A percentile compares a stretch with the other conserved stretches of the same genome.
These are phyloP conservation scores for Helicoverpa zea DNA, from an alignment of 1,140 invertebrate species.

Conservation along the genomic window DNA sequence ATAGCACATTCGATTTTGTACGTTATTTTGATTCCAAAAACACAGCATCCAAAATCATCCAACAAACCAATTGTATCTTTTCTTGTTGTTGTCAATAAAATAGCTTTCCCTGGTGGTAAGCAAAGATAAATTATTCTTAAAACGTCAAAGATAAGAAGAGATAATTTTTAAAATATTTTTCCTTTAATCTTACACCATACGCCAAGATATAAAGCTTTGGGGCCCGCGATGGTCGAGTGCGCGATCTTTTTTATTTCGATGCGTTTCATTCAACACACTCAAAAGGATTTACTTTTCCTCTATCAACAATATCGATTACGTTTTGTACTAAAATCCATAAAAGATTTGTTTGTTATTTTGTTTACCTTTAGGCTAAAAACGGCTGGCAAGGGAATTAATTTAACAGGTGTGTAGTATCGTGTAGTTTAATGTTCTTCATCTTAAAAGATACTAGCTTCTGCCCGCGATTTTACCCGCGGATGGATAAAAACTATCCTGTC, in stretches of 20 bases:
- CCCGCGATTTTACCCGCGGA: too few relatives aligned
- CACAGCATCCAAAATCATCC: too few relatives aligned
- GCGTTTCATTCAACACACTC: constrained; percentile 40
- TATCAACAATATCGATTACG: constrained; percentile 28
- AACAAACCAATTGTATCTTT: too few relatives aligned
- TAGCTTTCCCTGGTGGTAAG: background rate
- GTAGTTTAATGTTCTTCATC: too few relatives aligned
- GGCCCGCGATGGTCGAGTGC: background rate
- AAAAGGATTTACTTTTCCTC: constrained; percentile 36
- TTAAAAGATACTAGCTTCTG: too few relatives aligned
- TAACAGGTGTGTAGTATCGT: too few relatives aligned
- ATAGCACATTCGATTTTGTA: too few relatives aligned
- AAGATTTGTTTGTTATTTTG: background rate
- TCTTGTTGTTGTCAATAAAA: background rate
- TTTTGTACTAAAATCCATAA: background rate
- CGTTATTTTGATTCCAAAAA: too few relatives aligned
- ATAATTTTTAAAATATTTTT: background rate
- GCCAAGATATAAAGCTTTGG: constrained; percentile 22
- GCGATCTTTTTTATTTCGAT: constrained; percentile 40
- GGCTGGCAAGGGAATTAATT: too few relatives aligned
- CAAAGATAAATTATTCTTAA: too few relatives aligned
- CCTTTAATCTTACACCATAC: constrained; percentile 15
- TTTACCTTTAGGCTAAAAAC: background rate
- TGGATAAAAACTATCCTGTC: too few relatives aligned
- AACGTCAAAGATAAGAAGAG: too few relatives aligned